Base-by-base conservation (phyloP, 1,140 invertebrate species). In the Spodoptera litura region DNA sequence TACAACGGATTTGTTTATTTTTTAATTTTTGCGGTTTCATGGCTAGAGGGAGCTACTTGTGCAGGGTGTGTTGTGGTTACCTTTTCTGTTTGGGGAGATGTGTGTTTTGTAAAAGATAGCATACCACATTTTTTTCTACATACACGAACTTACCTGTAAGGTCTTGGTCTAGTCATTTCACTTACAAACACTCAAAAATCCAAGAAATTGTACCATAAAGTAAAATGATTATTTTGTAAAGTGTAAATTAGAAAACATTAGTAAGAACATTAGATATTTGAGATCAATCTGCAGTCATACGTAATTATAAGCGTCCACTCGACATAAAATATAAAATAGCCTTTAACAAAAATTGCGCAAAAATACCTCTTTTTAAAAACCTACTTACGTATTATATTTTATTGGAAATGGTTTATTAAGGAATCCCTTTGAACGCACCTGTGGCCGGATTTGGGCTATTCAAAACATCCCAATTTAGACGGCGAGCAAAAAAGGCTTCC, bases 381-480 rank as follows among this genome's bases (percentile, higher is more conserved):
- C 20, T 58, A 31, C 31, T 25, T 68, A 58, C 61, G 59, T 44
- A 64, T 62, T 70, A 64, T 15, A 49, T 27, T 78, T 64, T 72
- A 77, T 70, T 51, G 74, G 68, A 70, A 84, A 84, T 82, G 76
- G 81, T 84, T 82, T 84, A 82, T 79, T 80, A 79, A 73, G 78
- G 78, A 52, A 82, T 81, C 76, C 73, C 73, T 82, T 84, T 81
- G 73, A 78, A 78, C 56, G 80, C 83, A 84, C 80, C 80, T 82
- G 81, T 71, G 62, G 55, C 74, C 68, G 78, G 73, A 55, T 81
- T 82, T 79, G 76, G 80, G 78, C 77, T 79, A 82, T 84, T 79
- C 76, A 81, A 82, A 84, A 84, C 77, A 82, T 84, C 82, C 78
- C 76, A 84, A 82, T 84, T 84, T 81, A 66, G 78, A 79, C 51